Evolutionary conservation across 37 sponge, comb jelly and placozoan species (phyloP).

Genomic region (Dysidea cf. avara): DNA sequence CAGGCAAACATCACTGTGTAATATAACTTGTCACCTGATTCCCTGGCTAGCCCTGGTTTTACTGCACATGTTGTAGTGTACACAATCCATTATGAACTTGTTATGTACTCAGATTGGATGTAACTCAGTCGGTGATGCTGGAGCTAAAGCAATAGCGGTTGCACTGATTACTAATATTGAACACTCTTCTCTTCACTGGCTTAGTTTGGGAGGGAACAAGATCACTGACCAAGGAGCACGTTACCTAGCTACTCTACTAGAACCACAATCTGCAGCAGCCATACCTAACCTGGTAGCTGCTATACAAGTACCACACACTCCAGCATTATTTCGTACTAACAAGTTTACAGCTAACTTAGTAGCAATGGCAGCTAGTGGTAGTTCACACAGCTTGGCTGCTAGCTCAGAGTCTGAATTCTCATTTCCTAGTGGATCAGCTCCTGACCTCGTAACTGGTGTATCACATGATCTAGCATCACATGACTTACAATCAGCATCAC

Average conservation of each 20-base stretch:
- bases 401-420: too few species aligned
- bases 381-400: neutral
- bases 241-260: constrained; percentile 36
- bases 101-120: constrained; percentile 56
- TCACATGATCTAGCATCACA: too few species aligned
- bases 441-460: too few species aligned
- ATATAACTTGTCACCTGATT: too few species aligned
- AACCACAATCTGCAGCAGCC: too few species aligned
- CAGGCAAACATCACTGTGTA: too few species aligned
- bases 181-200: constrained; percentile 41
- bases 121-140: constrained; percentile 68
- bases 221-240: constrained; percentile 62
- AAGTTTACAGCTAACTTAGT: neutral
- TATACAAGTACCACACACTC: constrained; percentile 10
- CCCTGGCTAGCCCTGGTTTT: too few species aligned
- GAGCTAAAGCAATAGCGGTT: constrained; percentile 47
- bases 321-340: constrained; percentile 1
- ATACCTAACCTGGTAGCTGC: too few species aligned
- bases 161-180: constrained; percentile 45
- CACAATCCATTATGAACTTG: neutral
- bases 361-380: neutral
- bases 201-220: constrained; percentile 66
- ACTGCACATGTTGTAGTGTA: too few species aligned
- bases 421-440: too few species aligned
- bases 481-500: too few species aligned